Base-by-base conservation (phyloP, 2,888 invertebrate species). In the Ellobium chinense region DNA sequence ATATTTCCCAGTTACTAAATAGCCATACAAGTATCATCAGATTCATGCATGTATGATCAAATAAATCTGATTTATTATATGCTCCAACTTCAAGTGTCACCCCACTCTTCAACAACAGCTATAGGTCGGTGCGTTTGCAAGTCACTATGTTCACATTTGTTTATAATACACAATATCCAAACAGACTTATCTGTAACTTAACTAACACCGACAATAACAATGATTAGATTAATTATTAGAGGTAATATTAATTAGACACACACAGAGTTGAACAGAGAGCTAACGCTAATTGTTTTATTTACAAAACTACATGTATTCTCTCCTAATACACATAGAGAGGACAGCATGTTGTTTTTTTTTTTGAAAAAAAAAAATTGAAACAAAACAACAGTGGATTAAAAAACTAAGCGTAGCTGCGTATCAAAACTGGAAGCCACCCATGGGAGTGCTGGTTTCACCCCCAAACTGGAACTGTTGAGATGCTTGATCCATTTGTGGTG, bases 401-500 rank as follows among this genome's bases (percentile, higher is more conserved):
- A n/a, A 63, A 73, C 78, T 65, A 78, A 9, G 39, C 12, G 7
- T n/a, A 75, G 70, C 69, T 69, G 69, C 31, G 24, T 62, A 80
- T 88, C 84, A 90, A 85, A 91, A 91, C 83, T 89, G 86, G 82
- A 90, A 91, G 39, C 89, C 89, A 31, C 89, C 89, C 86, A 87
- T 86, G 5, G 88, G 90, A 37, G 86, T 87, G 76, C 88, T 87
- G 37, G 87, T 84, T 31, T 84, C 84, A 21, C 87, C 86, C 3
- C 70, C 78, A 81, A 91, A 91, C 78, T 89, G 88, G 80, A 83
- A 91, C 82, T 91, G 91, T 72, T 91, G 90, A 24, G 88, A 84
- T 66, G 88, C 88, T 78, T 96, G 96, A 92, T 96, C 96, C 14
- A 92, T 90, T 80, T 89, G 87, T 3, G 93, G 98, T 54, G 97